phyloP scores from a whole-genome alignment of 2,888 invertebrate species.

The Spicauda simplicius region DNA sequence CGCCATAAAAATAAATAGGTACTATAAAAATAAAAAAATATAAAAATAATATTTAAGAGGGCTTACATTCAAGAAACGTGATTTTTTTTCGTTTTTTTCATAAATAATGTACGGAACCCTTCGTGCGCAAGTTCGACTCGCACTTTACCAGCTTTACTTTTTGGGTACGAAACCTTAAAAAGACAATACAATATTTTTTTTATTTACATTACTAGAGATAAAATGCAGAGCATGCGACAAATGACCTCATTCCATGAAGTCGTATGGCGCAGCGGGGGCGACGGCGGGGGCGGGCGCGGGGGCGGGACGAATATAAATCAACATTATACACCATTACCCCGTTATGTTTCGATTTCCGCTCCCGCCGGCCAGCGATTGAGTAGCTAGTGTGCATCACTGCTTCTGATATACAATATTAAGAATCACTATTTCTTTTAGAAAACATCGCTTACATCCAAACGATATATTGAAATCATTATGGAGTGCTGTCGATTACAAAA shows the following conservation, averaged over 20 bases:
- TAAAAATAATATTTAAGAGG: too few relatives aligned
- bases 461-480: neutral
- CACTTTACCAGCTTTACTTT: too few relatives aligned
- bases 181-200: too few relatives aligned
- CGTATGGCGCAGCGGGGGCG: neutral
- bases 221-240: neutral
- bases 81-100: too few relatives aligned
- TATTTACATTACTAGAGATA: neutral
- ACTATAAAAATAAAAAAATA: too few relatives aligned
- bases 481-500: too few relatives aligned
- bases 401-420: neutral
- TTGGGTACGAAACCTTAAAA: too few relatives aligned
- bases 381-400: conserved; percentile 7
- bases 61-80: too few relatives aligned
- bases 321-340: conserved; percentile 20
- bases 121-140: too few relatives aligned
- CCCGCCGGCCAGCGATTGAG: conserved; percentile 5
- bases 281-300: neutral
- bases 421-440: neutral
- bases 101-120: too few relatives aligned
- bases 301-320: conserved; percentile 9
- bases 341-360: conserved; percentile 17
- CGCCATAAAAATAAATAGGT: too few relatives aligned
- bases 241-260: conserved; percentile 2
- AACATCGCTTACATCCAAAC: neutral